Evolutionary conservation across 2,797 vertebrate genomes (phyloP), one percentile per base, ranked within the genome.

Genomic region (Semaprochilodus insignis): DNA sequence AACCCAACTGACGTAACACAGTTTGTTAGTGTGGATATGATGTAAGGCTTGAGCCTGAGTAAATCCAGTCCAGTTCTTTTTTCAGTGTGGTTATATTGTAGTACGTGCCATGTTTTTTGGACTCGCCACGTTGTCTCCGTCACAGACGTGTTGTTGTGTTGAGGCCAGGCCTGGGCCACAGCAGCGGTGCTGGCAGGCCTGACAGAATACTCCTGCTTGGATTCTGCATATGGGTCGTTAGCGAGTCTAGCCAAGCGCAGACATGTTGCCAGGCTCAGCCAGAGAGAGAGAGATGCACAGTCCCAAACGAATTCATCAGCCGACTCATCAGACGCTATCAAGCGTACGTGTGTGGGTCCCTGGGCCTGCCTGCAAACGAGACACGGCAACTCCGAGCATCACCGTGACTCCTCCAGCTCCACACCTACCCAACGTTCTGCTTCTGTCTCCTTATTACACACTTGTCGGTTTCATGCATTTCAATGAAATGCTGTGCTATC

Each of bases 321-420:
- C n/a, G 34, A 85, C 79, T 86, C 79, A 80, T 85, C 81, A 81
- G 34, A 67, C 52, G 54, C 73, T 70, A 84, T 82, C 75, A 84
- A 71, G 67, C 48, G 25, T 52, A 63, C 15, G 10, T 31, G 70
- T 48, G 63, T 51, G 31, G 16, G 73, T 71, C 70, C 70, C 63
- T 54, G 57, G 63, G 62, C 78, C 69, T 55, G 57, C 76, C 70
- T 78, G 34, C 21, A 17, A 48, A 51, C 8, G 8, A 62, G 21
- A 74, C n/a, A 27, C 36, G 78, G 77, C 70, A 10, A 15, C 65
- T 70, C 40, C 40, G 25, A 10, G 63, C 25, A 55, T 31, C 51
- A 54, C 21, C 17, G 23, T 16, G 21, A n/a, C 25, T 19, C 44
- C 70, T 59, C 48, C 11, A 34, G 6, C 31, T 54, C 70, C n/a